These are phyloP conservation scores for Aselliscus stoliczkanus DNA, from an alignment of 2,797 vertebrate species.

Conservation along the genomic window DNA sequence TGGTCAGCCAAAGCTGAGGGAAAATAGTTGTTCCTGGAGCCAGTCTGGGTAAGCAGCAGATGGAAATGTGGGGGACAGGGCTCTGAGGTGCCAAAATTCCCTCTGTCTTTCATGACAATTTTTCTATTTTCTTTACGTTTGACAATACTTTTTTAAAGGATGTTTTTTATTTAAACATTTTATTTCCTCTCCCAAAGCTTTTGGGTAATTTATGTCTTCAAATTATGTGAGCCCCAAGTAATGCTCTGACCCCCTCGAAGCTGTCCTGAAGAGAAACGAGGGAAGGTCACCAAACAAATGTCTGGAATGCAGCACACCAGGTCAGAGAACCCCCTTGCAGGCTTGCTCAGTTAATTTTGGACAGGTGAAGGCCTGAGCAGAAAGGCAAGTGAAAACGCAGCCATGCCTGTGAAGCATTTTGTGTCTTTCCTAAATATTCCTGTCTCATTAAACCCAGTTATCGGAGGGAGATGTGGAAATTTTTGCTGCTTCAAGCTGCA, in stretches of 20 bases:
- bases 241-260: neutral
- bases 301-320: neutral
- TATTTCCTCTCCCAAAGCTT: neutral
- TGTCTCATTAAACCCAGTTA: neutral
- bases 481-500: neutral
- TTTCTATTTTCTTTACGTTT: neutral
- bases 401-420: neutral
- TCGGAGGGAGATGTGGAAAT: neutral
- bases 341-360: neutral
- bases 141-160: neutral
- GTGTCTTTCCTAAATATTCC: neutral
- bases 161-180: conserved; percentile 15
- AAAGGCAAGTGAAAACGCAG: neutral
- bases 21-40: neutral
- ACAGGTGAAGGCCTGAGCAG: neutral
- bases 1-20: neutral
- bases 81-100: neutral
- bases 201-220: neutral
- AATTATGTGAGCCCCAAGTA: neutral
- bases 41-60: neutral
- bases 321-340: neutral
- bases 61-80: neutral
- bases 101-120: neutral
- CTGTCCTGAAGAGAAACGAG: neutral
- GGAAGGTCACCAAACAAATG: neutral